phyloP scores from a whole-genome alignment of 2,888 invertebrate genomes.

The Polydrusus pterygomalis region DNA sequence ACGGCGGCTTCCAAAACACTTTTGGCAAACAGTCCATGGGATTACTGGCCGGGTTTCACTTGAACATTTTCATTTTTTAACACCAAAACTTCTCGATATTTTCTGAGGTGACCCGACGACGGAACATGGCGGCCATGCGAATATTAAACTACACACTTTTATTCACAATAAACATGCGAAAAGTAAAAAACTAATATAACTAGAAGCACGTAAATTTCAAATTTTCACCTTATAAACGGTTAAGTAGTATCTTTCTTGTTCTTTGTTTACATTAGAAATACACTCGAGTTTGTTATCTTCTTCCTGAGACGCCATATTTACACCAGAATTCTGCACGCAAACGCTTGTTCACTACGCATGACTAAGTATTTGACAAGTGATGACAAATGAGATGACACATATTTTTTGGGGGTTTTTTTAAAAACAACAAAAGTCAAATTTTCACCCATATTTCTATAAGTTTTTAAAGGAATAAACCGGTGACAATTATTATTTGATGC shows the following conservation, averaged over 20 bases:
- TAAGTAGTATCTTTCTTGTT: conserved; percentile 69
- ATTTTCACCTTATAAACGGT: conserved; percentile 71
- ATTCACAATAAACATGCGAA: conserved; percentile 69
- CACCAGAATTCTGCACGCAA: conserved; percentile 66
- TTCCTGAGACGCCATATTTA: conserved; percentile 71
- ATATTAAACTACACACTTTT: conserved; percentile 68
- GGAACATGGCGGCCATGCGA: conserved; percentile 71
- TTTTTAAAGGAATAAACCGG: too few species aligned
- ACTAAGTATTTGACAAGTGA: too few species aligned
- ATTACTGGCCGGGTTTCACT: conserved; percentile 39
- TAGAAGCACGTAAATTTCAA: conserved; percentile 68
- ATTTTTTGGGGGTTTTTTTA: conserved; percentile 3
- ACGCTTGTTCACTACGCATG: conserved; percentile 58
- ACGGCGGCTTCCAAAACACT: conserved; percentile 34
- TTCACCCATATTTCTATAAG: too few species aligned
- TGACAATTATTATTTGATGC: too few species aligned
- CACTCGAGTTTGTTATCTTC: conserved; percentile 70
- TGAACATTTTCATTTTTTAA: conserved; percentile 31
- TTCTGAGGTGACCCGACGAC: conserved; percentile 46
- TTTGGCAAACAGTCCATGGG: conserved; percentile 36
- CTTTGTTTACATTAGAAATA: conserved; percentile 68
- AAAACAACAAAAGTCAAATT: not conserved
- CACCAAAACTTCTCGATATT: conserved; percentile 37
- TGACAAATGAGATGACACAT: conserved; percentile 9
- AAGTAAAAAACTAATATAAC: conserved; percentile 67